These are phyloP conservation scores for Meteorus colon DNA, from an alignment of 2,888 invertebrate genomes.

Conservation along the genomic window DNA sequence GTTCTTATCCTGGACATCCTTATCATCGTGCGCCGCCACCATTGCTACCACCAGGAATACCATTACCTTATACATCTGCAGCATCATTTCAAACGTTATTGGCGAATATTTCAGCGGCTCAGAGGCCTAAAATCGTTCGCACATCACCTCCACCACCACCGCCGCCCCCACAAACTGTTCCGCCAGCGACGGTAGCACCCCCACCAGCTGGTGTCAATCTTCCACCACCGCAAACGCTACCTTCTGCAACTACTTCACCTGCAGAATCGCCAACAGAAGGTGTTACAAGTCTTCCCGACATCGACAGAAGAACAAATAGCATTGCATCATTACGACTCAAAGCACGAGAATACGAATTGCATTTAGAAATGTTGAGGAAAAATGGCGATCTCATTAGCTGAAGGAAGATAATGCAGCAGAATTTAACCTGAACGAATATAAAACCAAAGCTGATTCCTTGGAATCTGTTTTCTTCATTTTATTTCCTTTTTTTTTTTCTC, in stretches of 20 bases:
- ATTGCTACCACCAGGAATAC: conserved; percentile 79
- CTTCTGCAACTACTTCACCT: conserved; percentile 57
- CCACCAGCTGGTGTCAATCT: conserved; percentile 74
- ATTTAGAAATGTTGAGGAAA: conserved; percentile 87
- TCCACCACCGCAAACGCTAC: conserved; percentile 49
- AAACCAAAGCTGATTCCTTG: conserved; percentile 28
- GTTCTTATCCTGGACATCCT: conserved; percentile 77
- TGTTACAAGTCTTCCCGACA: conserved; percentile 79
- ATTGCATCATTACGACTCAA: conserved; percentile 91
- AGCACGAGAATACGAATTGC: conserved; percentile 91
- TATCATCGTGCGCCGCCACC: conserved; percentile 79
- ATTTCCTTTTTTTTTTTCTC: not conserved
- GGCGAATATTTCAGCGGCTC: conserved; percentile 84
- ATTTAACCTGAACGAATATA: not conserved
- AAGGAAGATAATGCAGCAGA: conserved; percentile 63
- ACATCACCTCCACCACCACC: conserved; percentile 67
- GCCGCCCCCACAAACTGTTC: conserved; percentile 54
- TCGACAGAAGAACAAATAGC: conserved; percentile 89
- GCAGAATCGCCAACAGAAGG: conserved; percentile 67
- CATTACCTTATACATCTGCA: conserved; percentile 69
- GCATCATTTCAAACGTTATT: conserved; percentile 89
- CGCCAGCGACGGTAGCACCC: conserved; percentile 75
- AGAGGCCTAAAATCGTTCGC: conserved; percentile 74
- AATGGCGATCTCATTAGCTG: conserved; percentile 88
- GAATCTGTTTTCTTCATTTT: conserved; percentile 11